Evolutionary conservation across 2,113 vertebrate species (phyloP).

Genomic region (Carettochelys insculpta): DNA sequence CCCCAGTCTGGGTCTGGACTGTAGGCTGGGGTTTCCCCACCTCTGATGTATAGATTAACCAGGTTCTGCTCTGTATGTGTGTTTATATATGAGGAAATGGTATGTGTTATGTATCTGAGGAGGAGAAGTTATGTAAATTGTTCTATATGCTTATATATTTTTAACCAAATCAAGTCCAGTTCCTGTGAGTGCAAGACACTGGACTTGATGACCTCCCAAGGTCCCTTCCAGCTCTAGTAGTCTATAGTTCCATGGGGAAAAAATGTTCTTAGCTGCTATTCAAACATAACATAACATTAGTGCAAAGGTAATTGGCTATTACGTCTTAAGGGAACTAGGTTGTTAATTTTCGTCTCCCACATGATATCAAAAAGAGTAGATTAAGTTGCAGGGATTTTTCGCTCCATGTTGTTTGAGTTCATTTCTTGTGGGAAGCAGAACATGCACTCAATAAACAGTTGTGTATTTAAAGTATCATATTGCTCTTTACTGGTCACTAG

Average conservation of each 20-base stretch:
- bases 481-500: neutral
- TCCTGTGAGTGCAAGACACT: no score
- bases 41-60: neutral
- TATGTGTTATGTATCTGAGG: neutral
- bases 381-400: neutral
- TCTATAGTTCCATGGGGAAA: no score
- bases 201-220: no score
- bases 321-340: neutral
- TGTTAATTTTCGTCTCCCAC: neutral
- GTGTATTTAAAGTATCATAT: neutral
- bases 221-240: no score
- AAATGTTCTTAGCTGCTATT: neutral
- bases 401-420: neutral
- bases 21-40: no score
- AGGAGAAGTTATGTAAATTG: neutral
- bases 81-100: neutral
- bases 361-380: neutral
- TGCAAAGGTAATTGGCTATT: neutral
- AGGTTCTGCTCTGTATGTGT: neutral
- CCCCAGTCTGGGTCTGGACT: no score
- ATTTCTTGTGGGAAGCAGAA: neutral
- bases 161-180: neutral
- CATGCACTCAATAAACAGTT: neutral
- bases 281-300: neutral
- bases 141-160: neutral